Base-by-base conservation (phyloP, 2,113 vertebrate species). In the Psophia crepitans region DNA sequence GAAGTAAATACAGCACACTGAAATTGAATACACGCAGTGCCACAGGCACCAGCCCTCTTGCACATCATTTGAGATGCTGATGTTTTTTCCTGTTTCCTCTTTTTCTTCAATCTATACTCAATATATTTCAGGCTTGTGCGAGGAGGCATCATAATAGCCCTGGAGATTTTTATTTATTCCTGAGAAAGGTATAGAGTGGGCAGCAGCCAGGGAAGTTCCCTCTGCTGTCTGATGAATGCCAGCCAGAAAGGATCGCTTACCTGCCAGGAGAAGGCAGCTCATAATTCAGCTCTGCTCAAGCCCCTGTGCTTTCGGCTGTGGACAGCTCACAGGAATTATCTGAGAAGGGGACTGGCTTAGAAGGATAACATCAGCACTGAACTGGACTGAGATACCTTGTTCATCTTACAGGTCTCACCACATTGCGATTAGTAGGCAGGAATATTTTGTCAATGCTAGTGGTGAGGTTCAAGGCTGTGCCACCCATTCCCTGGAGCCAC, bases 1-100 rank as follows among this genome's bases (percentile, higher is more conserved):
- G 83, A 91, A 94, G 89, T 96, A 94, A 97, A 96, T 96, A 95
- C 93, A 96, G 91, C 74, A 89, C 7, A 11, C 65, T 95, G 91
- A 95, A 97, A 96, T 44, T 61, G 90, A 91, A 95, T 89, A 79
- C 93, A 93, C 0, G 23, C 43, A 85, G 70, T 79, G 91, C 96
- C 91, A 89, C 77, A 95, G 95, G 96, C 95, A 93, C 37, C 84
- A 91, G 41, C 37, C 91, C 89, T 94, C 83, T 84, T 69, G 91
- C 81, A 85, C 61, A 89, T 87, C 74, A 87, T 89, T 94, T 95
- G 57, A 78, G 10, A 91, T 80, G 89, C 70, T 89, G 84, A 85
- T 87, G 81, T 56, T 96, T 95, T 87, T 82, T 94, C 87, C 71
- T 57, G 28, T 73, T 94, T 95, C 73, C 58, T 91, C 90, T 91